Percentiles rank a stretch among this genome's conserved stretches.
Evolutionary conservation across 1,140 invertebrate genomes (phyloP).

Genomic region (Zophobas atratus): DNA sequence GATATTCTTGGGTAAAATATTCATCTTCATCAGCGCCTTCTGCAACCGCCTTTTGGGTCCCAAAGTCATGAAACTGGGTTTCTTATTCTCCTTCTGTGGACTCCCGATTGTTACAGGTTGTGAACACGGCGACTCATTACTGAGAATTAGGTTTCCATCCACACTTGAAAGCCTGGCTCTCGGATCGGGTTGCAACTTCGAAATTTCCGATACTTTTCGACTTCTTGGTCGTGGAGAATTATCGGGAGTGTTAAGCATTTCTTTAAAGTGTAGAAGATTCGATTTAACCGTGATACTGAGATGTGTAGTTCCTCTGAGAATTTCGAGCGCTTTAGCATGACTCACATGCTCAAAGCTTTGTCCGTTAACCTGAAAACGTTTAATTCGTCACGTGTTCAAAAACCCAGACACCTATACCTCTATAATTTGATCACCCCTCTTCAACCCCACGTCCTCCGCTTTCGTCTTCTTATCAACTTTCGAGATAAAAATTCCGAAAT

Average conservation of each 20-base stretch:
- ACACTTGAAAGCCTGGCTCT: slow-evolving; percentile 76
- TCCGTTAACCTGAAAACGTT: slow-evolving; percentile 82
- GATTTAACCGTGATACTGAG: slow-evolving; percentile 97
- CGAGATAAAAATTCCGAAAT: slow-evolving; percentile 95
- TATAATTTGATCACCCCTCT: slow-evolving; percentile 96
- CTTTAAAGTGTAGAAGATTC: slow-evolving; percentile 89
- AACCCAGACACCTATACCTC: slow-evolving; percentile 70
- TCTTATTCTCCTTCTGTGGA: slow-evolving; percentile 65
- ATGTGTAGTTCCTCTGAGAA: slow-evolving; percentile 94
- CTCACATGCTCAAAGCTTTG: slow-evolving; percentile 95
- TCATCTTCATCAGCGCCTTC: slow-evolving; percentile 93
- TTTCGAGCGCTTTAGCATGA: slow-evolving; percentile 91
- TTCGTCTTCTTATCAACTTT: slow-evolving; percentile 91
- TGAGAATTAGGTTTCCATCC: slow-evolving; percentile 70
- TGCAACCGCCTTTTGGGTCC: slow-evolving; percentile 88
- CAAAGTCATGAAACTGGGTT: slow-evolving; percentile 89
- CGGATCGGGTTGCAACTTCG: slow-evolving; percentile 77
- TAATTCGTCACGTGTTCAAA: neutral
- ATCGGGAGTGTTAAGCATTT: slow-evolving; percentile 90
- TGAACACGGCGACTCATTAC: slow-evolving; percentile 63
- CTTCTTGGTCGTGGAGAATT: slow-evolving; percentile 82
- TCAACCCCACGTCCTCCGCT: slow-evolving; percentile 96
- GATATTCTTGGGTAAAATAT: slow-evolving; percentile 89
- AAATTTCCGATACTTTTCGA: slow-evolving; percentile 72
- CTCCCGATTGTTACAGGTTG: slow-evolving; percentile 67